phyloP scores from a whole-genome alignment of 2,797 vertebrate genomes.

The Perdix hodgsoniae region DNA sequence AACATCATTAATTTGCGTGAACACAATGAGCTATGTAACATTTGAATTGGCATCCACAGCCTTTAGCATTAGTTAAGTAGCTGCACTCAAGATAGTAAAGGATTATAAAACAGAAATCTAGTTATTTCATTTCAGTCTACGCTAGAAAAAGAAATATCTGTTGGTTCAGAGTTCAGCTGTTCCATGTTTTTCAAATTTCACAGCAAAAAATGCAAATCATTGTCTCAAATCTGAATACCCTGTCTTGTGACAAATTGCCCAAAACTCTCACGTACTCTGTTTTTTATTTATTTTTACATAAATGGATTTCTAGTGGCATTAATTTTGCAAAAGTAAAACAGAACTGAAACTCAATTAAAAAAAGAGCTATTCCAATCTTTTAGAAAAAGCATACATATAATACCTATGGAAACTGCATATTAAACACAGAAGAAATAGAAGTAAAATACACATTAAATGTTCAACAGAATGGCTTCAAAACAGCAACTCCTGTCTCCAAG shows the following conservation, averaged over 20 bases:
- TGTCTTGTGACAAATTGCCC: not conserved
- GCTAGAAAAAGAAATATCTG: not conserved
- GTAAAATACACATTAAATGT: not conserved
- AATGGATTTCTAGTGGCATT: not conserved
- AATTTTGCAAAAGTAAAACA: conserved; percentile 17
- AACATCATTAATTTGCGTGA: not conserved
- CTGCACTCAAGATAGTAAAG: not conserved
- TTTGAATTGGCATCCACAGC: not conserved
- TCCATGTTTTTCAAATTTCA: not conserved
- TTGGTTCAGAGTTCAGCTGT: not conserved
- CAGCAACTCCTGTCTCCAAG: not conserved
- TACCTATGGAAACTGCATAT: not conserved
- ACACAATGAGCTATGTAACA: not conserved
- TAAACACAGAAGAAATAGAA: conserved; percentile 9
- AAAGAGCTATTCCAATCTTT: not conserved
- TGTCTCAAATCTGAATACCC: not conserved
- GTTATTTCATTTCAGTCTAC: not conserved
- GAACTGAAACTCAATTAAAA: not conserved
- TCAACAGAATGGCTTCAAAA: conserved; percentile 18
- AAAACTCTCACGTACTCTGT: not conserved
- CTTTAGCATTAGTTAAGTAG: not conserved
- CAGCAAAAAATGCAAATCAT: not conserved
- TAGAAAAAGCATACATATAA: not conserved
- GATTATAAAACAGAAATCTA: not conserved
- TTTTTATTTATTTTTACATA: not conserved